These are phyloP conservation scores for Emmelina monodactyla DNA, from an alignment of 2,888 invertebrate species.

Conservation along the genomic window DNA sequence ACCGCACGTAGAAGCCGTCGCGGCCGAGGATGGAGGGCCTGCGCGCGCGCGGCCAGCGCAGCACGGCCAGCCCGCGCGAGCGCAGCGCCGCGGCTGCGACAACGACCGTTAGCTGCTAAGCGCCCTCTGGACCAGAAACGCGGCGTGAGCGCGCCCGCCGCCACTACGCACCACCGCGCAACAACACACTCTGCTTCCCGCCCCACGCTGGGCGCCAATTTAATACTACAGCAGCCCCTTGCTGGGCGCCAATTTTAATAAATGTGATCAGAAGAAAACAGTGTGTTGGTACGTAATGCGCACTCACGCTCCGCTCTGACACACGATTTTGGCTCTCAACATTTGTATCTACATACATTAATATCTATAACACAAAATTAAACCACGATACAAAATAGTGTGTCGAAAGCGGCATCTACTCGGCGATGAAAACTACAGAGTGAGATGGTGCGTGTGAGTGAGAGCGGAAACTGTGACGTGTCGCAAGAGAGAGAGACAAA, in stretches of 20 bases:
- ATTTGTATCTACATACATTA: background rate
- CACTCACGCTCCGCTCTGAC: slow-evolving; percentile 9
- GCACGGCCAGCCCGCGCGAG: slow-evolving; percentile 63
- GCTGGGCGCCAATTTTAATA: too few species aligned
- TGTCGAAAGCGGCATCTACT: slow-evolving; percentile 31
- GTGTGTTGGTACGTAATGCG: slow-evolving; percentile 1
- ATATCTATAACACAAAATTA: background rate
- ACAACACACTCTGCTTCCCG: slow-evolving; percentile 15
- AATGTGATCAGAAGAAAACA: too few species aligned
- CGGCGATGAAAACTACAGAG: slow-evolving; percentile 51
- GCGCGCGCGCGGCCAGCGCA: slow-evolving; percentile 52
- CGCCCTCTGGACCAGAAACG: slow-evolving; percentile 35
- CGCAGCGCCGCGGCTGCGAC: slow-evolving; percentile 69
- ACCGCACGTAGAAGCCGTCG: slow-evolving; percentile 79
- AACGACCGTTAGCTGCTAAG: slow-evolving; percentile 30
- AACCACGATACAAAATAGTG: slow-evolving; percentile 20
- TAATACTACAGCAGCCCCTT: too few species aligned
- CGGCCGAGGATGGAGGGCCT: slow-evolving; percentile 80
- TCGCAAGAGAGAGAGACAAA: slow-evolving; percentile 41
- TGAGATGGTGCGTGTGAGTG: slow-evolving; percentile 62
- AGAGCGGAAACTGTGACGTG: slow-evolving; percentile 62
- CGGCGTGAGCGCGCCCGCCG: slow-evolving; percentile 9
- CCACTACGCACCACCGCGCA: slow-evolving; percentile 13
- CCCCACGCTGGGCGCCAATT: too few species aligned
- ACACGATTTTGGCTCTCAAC: slow-evolving; percentile 8